Conservation (phyloP, 2,797 vertebrate genomes). For the Propithecus perrieri region DNA sequence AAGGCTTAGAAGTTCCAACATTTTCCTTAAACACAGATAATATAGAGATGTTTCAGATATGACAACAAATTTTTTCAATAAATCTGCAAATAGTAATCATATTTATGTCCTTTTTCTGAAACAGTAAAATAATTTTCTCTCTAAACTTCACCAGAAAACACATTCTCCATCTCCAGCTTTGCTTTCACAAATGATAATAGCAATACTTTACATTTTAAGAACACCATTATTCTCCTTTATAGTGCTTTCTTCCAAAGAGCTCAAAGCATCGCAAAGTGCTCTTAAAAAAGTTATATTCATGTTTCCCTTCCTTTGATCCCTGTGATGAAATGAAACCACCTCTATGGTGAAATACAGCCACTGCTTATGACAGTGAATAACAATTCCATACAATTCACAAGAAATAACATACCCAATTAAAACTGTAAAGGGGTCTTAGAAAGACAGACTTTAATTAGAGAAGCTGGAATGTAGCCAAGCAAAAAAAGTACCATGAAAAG, state of each 20-base stretch:
- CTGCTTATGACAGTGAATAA: conserved; percentile 78
- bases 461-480: conserved; percentile 77
- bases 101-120: conserved; percentile 28
- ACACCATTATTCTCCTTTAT: conserved; percentile 57
- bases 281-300: conserved; percentile 72
- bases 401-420: conserved; percentile 80
- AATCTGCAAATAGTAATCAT: conserved; percentile 26
- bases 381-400: conserved; percentile 70
- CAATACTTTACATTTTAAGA: conserved; percentile 68
- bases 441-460: conserved; percentile 77
- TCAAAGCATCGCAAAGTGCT: conserved; percentile 56
- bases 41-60: not conserved
- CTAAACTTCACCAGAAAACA: conserved; percentile 27
- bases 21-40: not conserved
- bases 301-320: conserved; percentile 72
- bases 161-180: conserved; percentile 22
- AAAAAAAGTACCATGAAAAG: conserved; percentile 73
- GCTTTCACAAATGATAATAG: conserved; percentile 62
- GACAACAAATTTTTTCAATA: not conserved
- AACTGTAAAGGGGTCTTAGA: conserved; percentile 70
- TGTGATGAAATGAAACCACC: conserved; percentile 63
- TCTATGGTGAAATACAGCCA: conserved; percentile 58
- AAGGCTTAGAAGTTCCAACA: not conserved
- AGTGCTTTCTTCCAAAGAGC: conserved; percentile 53
- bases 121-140: conserved; percentile 37